phyloP scores from a whole-genome alignment of 1,140 invertebrate genomes.

The Calliopsis andreniformis region DNA sequence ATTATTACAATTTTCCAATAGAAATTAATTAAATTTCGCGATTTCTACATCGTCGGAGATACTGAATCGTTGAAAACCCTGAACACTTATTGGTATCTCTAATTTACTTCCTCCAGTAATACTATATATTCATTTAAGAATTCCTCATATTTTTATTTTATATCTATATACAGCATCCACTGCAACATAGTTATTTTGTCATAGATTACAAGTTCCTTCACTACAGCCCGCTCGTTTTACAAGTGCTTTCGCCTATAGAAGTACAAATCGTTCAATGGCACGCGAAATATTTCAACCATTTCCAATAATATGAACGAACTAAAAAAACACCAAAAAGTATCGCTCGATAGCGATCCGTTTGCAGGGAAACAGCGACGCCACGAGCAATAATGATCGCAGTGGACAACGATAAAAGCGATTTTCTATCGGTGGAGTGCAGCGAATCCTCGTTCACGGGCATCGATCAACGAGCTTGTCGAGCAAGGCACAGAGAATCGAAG shows the following conservation, averaged over 20 bases:
- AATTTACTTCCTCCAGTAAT: too few species aligned
- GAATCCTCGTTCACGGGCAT: neutral
- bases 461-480: neutral
- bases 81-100: too few species aligned
- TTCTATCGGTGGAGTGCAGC: neutral
- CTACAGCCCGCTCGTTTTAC: too few species aligned
- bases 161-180: too few species aligned
- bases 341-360: neutral
- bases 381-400: neutral
- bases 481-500: slow-evolving; percentile 1
- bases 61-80: too few species aligned
- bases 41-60: neutral
- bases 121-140: too few species aligned
- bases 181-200: too few species aligned
- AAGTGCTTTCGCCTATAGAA: too few species aligned
- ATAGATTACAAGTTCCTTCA: too few species aligned
- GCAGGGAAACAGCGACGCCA: neutral
- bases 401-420: slow-evolving; percentile 26
- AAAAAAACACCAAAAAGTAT: neutral
- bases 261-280: too few species aligned
- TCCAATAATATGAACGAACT: neutral
- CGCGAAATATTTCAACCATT: neutral
- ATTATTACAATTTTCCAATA: slow-evolving; percentile 47
- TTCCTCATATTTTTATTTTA: too few species aligned
- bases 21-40: neutral